Base-by-base conservation (phyloP, 2,797 vertebrate species). In the Gastrophryne carolinensis region DNA sequence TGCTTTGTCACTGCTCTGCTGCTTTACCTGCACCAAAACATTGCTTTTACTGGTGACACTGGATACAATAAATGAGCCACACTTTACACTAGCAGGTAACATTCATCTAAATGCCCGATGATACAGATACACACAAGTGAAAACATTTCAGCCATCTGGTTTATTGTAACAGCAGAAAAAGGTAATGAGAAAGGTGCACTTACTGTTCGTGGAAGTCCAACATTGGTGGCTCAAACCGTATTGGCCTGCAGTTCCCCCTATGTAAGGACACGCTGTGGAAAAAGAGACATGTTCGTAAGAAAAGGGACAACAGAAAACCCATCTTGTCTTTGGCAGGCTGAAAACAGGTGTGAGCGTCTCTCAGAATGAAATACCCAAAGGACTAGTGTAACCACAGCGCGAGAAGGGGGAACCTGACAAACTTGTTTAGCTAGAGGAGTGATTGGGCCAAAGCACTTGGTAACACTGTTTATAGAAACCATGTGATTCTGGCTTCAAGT, bases 121-220 rank as follows among this genome's bases (percentile, higher is more conserved):
- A n/a, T n/a, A n/a, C n/a, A n/a, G n/a, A n/a, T n/a, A n/a, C n/a
- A 23, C 53, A 56, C n/a, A 49, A 49, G 56, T 19, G 17, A 8
- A 26, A 29, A n/a, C n/a, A n/a, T n/a, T n/a, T n/a, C n/a, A n/a
- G n/a, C n/a, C n/a, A n/a, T n/a, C n/a, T n/a, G n/a, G n/a, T n/a
- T n/a, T n/a, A n/a, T n/a, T n/a, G n/a, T n/a, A n/a, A n/a, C n/a
- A 49, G 8, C 21, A 53, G 53, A 29, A 2, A 21, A n/a, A n/a
- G n/a, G n/a, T n/a, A n/a, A 32, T 11, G 3, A 72, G 12, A 41
- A 4, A 54, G 37, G 2, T 37, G 32, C 75, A 93, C 98, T 98
- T 89, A 99, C 98, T 99, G 96, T 91, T 99, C 96, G 63, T 97
- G 94, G 87, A 99, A 99, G 87, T 99, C 98, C 92, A 99, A 89